phyloP scores from a whole-genome alignment of 2,888 invertebrate genomes.

The Tromatobia lineatoria region DNA sequence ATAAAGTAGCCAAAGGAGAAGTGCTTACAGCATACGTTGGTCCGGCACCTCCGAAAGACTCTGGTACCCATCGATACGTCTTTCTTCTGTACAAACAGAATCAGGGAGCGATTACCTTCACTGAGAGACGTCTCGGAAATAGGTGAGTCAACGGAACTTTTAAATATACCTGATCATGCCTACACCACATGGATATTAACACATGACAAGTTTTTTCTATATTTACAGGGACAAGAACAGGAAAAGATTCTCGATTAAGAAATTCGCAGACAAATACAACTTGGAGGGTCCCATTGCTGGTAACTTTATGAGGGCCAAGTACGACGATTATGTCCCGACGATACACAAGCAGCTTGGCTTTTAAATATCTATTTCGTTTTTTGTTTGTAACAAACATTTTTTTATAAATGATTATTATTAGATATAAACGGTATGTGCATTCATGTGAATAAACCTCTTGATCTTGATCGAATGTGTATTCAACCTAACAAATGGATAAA shows the following conservation, averaged over 20 bases:
- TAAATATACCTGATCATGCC: not conserved
- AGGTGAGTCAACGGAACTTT: constrained; percentile 71
- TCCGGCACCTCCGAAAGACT: constrained; percentile 81
- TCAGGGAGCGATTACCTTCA: constrained; percentile 83
- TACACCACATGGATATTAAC: not conserved
- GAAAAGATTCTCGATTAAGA: constrained; percentile 87
- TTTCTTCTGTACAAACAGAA: constrained; percentile 84
- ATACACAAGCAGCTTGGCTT: constrained; percentile 83
- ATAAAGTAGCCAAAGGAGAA: constrained; percentile 82
- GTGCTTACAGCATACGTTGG: constrained; percentile 83
- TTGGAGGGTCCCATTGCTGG: constrained; percentile 88
- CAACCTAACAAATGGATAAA: not conserved
- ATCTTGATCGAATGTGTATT: not conserved
- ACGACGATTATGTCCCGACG: constrained; percentile 88
- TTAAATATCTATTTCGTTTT: constrained; percentile 41
- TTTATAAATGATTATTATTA: constrained; percentile 8
- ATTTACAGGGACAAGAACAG: constrained; percentile 85
- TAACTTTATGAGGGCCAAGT: constrained; percentile 88
- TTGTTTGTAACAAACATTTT: not conserved
- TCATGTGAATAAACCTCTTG: not conserved
- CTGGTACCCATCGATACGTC: constrained; percentile 82
- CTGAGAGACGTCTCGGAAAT: constrained; percentile 81
- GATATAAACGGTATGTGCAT: not conserved
- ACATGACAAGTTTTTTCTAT: not conserved
- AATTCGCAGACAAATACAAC: constrained; percentile 88